A percentile compares a stretch with the other conserved stretches of the same genome.
These are phyloP conservation scores for Argynnis bischoffii DNA, from an alignment of 2,888 invertebrate genomes.

Conservation along the genomic window DNA sequence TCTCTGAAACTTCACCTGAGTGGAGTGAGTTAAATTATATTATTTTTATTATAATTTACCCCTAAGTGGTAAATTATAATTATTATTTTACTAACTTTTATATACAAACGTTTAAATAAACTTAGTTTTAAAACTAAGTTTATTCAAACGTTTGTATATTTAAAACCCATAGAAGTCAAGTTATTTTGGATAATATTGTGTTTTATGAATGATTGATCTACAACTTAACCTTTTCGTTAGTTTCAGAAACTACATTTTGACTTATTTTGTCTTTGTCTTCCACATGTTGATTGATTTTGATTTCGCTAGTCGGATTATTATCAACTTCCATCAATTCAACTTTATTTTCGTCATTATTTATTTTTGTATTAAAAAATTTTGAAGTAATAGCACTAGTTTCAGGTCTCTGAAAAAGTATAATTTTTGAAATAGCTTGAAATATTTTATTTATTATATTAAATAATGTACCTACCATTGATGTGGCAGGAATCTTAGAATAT, in stretches of 20 bases:
- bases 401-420: slow-evolving; percentile 47
- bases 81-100: too few species aligned
- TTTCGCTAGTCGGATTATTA: not conserved
- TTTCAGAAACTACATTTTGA: not conserved
- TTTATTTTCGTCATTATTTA: slow-evolving; percentile 36
- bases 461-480: slow-evolving; percentile 48
- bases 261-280: slow-evolving; percentile 4
- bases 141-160: too few species aligned
- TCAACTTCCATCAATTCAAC: slow-evolving; percentile 14
- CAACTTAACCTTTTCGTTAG: slow-evolving; percentile 4
- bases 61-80: too few species aligned
- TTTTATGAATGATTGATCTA: not conserved
- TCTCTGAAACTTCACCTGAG: too few species aligned
- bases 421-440: not conserved
- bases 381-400: slow-evolving; percentile 55
- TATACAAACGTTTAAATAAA: too few species aligned
- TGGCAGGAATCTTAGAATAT: slow-evolving; percentile 57
- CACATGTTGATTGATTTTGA: not conserved
- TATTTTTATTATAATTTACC: too few species aligned
- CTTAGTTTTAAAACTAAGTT: too few species aligned
- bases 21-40: too few species aligned
- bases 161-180: too few species aligned
- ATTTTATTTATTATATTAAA: not conserved
- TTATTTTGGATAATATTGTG: too few species aligned
- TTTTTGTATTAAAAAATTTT: slow-evolving; percentile 57